phyloP scores from a whole-genome alignment of 2,888 invertebrate species.

The Trichacis sp. region DNA sequence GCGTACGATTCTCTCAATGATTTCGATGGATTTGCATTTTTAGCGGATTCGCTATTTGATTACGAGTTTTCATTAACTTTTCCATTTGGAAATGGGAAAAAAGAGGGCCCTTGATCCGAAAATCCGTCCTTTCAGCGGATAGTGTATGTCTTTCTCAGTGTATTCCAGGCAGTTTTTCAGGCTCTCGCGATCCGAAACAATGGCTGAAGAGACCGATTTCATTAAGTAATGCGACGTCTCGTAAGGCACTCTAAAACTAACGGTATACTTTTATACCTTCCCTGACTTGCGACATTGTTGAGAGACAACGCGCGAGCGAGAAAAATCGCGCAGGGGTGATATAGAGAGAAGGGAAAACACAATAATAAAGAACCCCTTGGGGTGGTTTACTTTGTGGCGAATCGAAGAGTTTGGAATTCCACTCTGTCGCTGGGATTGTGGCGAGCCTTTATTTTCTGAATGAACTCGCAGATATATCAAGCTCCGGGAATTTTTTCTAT shows the following conservation, averaged over 20 bases:
- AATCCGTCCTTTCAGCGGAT: slow-evolving; percentile 1
- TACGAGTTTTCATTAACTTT: slow-evolving; percentile 51
- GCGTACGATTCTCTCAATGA: slow-evolving; percentile 38
- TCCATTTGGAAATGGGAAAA: slow-evolving; percentile 12
- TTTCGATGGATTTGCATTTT: slow-evolving; percentile 63
- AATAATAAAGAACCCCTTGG: slow-evolving; percentile 47
- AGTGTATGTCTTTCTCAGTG: slow-evolving; percentile 18
- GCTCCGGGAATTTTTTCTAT: slow-evolving; percentile 32
- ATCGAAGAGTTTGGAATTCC: slow-evolving; percentile 51
- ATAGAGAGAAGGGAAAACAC: slow-evolving; percentile 47
- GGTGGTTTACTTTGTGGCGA: slow-evolving; percentile 42
- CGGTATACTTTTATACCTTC: slow-evolving; percentile 34
- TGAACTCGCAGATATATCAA: slow-evolving; percentile 41
- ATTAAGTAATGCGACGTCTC: slow-evolving; percentile 55
- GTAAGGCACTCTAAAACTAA: slow-evolving; percentile 39
- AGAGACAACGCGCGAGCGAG: slow-evolving; percentile 34
- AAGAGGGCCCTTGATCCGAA: not conserved
- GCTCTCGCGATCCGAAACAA: slow-evolving; percentile 44
- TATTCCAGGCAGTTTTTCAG: slow-evolving; percentile 32
- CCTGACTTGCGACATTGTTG: slow-evolving; percentile 37
- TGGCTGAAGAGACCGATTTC: slow-evolving; percentile 53
- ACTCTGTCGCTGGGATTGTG: slow-evolving; percentile 41
- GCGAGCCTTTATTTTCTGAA: slow-evolving; percentile 36
- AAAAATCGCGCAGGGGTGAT: slow-evolving; percentile 36
- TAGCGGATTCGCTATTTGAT: slow-evolving; percentile 66